phyloP scores from a whole-genome alignment of 1,140 invertebrate genomes.

The Anagrus nilaparvatae region DNA sequence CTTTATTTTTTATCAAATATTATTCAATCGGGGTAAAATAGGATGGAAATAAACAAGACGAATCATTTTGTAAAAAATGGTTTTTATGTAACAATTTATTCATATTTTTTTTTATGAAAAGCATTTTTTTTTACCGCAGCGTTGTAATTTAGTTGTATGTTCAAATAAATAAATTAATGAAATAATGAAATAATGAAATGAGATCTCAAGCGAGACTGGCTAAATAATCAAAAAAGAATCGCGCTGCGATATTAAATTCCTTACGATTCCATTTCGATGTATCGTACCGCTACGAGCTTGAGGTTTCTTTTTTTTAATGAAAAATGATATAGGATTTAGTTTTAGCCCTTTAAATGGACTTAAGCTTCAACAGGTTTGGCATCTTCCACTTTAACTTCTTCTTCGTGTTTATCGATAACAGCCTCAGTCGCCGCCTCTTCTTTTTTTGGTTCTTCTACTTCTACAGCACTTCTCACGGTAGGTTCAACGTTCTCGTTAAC shows the following conservation, averaged over 20 bases:
- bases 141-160: slow-evolving; percentile 8
- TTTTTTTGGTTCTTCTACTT: neutral
- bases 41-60: too few relatives aligned
- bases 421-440: too few relatives aligned
- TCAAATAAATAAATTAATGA: slow-evolving; percentile 15
- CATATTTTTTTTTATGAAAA: slow-evolving; percentile 18
- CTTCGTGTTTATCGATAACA: too few relatives aligned
- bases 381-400: too few relatives aligned
- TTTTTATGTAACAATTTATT: slow-evolving; percentile 38
- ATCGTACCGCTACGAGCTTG: slow-evolving; percentile 27
- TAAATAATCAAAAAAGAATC: neutral
- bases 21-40: too few relatives aligned
- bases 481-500: slow-evolving; percentile 17
- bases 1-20: too few relatives aligned
- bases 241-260: too few relatives aligned
- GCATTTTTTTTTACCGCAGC: slow-evolving; percentile 27
- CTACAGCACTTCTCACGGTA: neutral
- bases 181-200: slow-evolving; percentile 14
- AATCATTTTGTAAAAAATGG: slow-evolving; percentile 19
- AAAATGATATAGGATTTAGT: too few relatives aligned
- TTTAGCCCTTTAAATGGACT: slow-evolving; percentile 2
- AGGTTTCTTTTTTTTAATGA: too few relatives aligned
- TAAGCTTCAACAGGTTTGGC: too few relatives aligned
- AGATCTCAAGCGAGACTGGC: slow-evolving; percentile 6
- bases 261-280: neutral